Evolutionary conservation across 2,797 vertebrate genomes (phyloP).

Genomic region (Galagoides demidoff): DNA sequence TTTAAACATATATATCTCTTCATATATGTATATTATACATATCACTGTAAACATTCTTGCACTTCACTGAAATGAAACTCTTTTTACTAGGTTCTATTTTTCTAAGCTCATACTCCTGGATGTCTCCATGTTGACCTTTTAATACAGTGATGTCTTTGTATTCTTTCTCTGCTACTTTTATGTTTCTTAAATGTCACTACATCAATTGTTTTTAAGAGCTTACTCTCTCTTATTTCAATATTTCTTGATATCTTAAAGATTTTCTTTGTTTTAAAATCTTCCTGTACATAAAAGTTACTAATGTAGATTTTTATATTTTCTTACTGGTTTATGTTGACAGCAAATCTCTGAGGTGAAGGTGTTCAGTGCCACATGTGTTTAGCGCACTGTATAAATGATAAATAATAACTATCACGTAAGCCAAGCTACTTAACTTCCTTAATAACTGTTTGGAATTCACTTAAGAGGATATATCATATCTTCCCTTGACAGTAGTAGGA

Average conservation of each 20-base stretch:
- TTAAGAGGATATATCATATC: constrained; percentile 1
- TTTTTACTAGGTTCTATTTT: neutral
- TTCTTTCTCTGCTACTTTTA: neutral
- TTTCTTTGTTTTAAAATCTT: neutral
- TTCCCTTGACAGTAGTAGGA: neutral
- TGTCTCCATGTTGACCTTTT: constrained; percentile 5
- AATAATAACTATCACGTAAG: neutral
- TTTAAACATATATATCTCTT: neutral
- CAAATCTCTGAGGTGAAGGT: neutral
- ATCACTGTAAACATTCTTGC: neutral
- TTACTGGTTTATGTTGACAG: neutral
- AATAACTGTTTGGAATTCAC: neutral
- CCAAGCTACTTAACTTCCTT: constrained; percentile 13
- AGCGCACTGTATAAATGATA: constrained; percentile 27
- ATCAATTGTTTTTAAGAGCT: constrained; percentile 41
- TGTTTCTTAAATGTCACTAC: neutral
- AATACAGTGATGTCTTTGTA: neutral
- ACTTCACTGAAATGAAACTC: neutral
- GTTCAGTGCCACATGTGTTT: neutral
- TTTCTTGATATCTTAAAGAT: constrained; percentile 11
- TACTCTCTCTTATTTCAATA: neutral
- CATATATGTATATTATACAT: neutral
- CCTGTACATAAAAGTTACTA: neutral
- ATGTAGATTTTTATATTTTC: neutral
- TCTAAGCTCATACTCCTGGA: neutral